Evolutionary conservation across 2,113 vertebrate species (phyloP), one percentile per base, ranked within the genome.

Genomic region (Tympanuchus pallidicinctus): DNA sequence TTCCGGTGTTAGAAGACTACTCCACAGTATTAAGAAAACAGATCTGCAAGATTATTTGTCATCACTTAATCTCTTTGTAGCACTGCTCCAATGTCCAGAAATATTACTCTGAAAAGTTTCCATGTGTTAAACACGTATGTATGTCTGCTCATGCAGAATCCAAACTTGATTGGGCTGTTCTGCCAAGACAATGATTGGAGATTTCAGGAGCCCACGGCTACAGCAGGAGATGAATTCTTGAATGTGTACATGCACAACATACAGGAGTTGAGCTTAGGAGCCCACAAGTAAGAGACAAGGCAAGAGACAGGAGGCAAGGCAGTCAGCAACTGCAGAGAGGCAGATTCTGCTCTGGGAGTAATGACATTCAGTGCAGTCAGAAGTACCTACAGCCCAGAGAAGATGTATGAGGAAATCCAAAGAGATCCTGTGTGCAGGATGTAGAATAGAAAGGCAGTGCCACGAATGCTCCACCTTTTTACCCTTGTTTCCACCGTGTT

Each of bases 361-460:
- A 40, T 4, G 2, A 22, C 34, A 11, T 20, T 77, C 0, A 1
- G 10, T 17, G 20, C 38, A 38, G 34, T 18, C 47, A 4, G 0
- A 13, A 56, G 34, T 43, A 54, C 10, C 48, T 42, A 2, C 3
- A 61, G 30, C 11, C 43, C 32, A 22, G 22, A 61, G 27, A 52
- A 30, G 34, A 61, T 0, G 2, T 30, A 40, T 0, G 0, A 3
- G 19, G 32, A 24, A 17, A 34, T 66, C 34, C 27, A 3, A 47
- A 27, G 47, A 17, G n/a, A 48, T 14, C n/a, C 52, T 59, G 61
- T 1, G 2, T 18, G 20, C 27, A 81, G 75, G 20, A n/a, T 24
- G 16, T 20, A n/a, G 32, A 59, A 28, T 14, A 52, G 47, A 42
- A 70, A 40, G 64, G 59, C 57, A 61, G 45, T 25, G 24, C 8